These are phyloP conservation scores for Eulemur macaco DNA, from an alignment of 2,113 vertebrate species.

Conservation along the genomic window DNA sequence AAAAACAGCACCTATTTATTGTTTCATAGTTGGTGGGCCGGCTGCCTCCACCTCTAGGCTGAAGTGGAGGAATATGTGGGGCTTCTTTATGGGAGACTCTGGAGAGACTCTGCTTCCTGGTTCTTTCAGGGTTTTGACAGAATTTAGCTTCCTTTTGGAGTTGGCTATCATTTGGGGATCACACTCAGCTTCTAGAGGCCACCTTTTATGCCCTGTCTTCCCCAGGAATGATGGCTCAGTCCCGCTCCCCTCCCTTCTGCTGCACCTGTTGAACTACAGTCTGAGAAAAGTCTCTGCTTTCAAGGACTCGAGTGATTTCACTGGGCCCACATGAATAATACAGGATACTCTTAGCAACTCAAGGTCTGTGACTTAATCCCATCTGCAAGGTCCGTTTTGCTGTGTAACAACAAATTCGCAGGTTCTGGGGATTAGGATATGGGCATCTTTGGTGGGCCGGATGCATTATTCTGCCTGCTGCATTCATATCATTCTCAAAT, in stretches of 20 bases:
- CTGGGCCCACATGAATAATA: neutral
- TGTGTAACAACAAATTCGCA: neutral
- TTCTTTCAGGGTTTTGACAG: neutral
- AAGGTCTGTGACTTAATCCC: neutral
- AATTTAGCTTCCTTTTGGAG: neutral
- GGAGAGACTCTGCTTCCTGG: neutral
- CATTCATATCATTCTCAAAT: neutral
- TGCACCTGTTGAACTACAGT: neutral
- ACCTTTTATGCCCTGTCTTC: neutral
- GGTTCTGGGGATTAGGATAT: neutral
- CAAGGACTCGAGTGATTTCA: neutral
- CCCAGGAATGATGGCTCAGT: fast-evolving
- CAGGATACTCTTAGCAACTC: neutral
- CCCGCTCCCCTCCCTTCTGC: no score
- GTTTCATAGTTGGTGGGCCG: neutral
- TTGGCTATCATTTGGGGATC: neutral
- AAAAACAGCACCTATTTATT: neutral
- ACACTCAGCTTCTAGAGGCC: neutral
- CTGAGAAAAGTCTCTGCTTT: neutral
- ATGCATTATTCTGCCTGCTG: neutral
- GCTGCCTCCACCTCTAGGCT: fast-evolving
- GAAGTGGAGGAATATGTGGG: fast-evolving
- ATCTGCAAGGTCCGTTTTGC: neutral
- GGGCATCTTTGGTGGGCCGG: fast-evolving
- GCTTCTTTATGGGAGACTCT: neutral